Evolutionary conservation across 2,888 invertebrate genomes (phyloP).

Genomic region (Macrosiphum euphorbiae): DNA sequence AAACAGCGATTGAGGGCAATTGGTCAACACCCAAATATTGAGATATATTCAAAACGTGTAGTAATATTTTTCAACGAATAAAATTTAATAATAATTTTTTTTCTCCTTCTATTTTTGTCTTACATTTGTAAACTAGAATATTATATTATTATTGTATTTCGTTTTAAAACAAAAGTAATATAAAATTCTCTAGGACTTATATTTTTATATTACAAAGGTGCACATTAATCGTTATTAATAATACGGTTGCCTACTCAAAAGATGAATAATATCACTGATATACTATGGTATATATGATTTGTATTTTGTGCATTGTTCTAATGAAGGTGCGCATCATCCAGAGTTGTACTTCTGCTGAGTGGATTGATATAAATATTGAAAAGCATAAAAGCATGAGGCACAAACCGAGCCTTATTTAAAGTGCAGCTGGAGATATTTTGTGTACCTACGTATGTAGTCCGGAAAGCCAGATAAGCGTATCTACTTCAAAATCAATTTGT

Average conservation of each 20-base stretch:
- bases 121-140: neutral
- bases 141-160: neutral
- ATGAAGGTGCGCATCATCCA: neutral
- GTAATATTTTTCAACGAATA: neutral
- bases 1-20: too few species aligned
- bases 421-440: neutral
- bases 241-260: neutral
- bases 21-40: neutral
- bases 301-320: neutral
- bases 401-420: neutral
- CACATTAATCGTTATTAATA: neutral
- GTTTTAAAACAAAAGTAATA: neutral
- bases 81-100: neutral
- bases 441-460: neutral
- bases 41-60: neutral
- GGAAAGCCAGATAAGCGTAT: neutral
- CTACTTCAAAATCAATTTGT: neutral
- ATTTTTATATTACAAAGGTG: neutral
- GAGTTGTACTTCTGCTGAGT: neutral
- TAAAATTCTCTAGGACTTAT: neutral
- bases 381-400: neutral
- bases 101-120: neutral
- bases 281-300: neutral
- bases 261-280: neutral
- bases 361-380: neutral